A percentile compares a stretch with the other conserved stretches of the same genome.
phyloP scores from a whole-genome alignment of 2,888 invertebrate species.

The Chalcis sispes region DNA sequence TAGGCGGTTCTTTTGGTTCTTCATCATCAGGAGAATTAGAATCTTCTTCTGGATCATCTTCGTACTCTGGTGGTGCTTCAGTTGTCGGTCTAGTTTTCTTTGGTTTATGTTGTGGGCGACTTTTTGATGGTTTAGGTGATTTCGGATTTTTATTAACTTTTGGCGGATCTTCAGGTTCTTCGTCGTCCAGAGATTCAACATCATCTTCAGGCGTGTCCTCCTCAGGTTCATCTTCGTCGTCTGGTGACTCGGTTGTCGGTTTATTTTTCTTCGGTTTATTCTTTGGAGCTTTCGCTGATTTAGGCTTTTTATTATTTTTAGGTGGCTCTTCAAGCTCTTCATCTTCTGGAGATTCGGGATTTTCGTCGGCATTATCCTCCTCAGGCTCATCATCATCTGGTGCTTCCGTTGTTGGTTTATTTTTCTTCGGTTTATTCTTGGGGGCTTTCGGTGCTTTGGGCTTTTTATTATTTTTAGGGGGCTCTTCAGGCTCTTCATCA shows the following conservation, averaged over 20 bases:
- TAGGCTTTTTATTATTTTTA: not conserved
- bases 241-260: not conserved
- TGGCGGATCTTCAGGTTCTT: conserved; percentile 33
- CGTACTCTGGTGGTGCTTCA: not conserved
- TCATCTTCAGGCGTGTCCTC: too few relatives aligned
- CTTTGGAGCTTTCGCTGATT: not conserved
- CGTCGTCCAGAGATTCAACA: conserved; percentile 21
- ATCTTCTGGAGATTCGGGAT: too few relatives aligned
- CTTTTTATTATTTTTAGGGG: not conserved
- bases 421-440: conserved; percentile 26
- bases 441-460: conserved; percentile 3
- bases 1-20: conserved; percentile 2
- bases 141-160: not conserved
- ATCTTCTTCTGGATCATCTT: too few relatives aligned
- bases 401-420: not conserved
- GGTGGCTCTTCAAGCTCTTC: conserved; percentile 12
- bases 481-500: conserved; percentile 34
- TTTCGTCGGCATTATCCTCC: too few relatives aligned
- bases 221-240: conserved; percentile 8
- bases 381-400: not conserved
- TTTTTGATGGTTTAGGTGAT: conserved; percentile 9
- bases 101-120: conserved; percentile 30
- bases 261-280: conserved; percentile 13
- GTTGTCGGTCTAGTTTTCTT: not conserved
- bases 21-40: too few relatives aligned